Conservation (phyloP, 2,888 invertebrate genomes). For the Trissolcus japonicus region DNA sequence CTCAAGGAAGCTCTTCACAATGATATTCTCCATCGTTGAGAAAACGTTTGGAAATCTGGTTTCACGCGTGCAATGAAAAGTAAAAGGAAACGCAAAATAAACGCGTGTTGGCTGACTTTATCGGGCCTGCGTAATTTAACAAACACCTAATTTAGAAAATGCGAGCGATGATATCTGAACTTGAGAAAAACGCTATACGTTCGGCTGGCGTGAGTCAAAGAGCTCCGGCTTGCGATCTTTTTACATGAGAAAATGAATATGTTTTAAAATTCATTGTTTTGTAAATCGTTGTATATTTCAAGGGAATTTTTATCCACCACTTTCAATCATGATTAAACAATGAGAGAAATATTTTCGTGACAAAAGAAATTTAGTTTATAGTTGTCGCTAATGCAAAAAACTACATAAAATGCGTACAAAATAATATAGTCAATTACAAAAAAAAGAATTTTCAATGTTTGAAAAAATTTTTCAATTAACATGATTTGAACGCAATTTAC, state of each 20-base stretch:
- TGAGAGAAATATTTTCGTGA: too few relatives aligned
- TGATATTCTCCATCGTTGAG: too few relatives aligned
- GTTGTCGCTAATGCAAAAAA: neutral
- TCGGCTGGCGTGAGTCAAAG: conserved; percentile 25
- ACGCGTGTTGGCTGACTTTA: conserved; percentile 44
- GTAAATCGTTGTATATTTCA: conserved; percentile 37
- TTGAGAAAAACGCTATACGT: conserved; percentile 39
- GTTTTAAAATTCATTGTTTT: conserved; percentile 26
- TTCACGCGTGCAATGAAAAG: conserved; percentile 63
- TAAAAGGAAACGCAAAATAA: conserved; percentile 60
- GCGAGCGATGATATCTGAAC: conserved; percentile 48
- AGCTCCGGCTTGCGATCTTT: conserved; percentile 7
- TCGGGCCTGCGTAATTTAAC: conserved; percentile 43
- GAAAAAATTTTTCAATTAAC: neutral
- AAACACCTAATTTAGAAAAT: conserved; percentile 53
- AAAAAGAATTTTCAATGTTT: neutral
- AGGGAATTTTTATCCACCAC: conserved; percentile 22
- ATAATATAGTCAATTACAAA: neutral
- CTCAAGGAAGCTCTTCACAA: too few relatives aligned
- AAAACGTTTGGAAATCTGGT: conserved; percentile 61
- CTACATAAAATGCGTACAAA: neutral
- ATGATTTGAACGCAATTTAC: conserved; percentile 1
- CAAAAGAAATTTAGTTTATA: neutral
- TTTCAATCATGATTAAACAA: conserved; percentile 12
- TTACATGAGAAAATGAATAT: conserved; percentile 32